phyloP scores from a whole-genome alignment of 2,888 invertebrate species.

The Tiphia femorata region DNA sequence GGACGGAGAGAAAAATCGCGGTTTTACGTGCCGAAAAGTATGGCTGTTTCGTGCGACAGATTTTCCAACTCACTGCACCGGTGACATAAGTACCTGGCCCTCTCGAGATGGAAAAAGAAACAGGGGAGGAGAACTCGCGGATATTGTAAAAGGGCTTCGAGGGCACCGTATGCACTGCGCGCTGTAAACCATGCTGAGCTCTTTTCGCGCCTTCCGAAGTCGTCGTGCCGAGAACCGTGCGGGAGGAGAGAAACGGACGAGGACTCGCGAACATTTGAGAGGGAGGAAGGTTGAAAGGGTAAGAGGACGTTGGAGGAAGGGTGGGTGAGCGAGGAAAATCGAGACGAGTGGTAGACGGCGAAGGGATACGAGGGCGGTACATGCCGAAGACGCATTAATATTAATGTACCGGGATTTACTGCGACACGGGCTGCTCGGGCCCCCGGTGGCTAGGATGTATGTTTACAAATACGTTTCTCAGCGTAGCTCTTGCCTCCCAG shows the following conservation, averaged over 20 bases:
- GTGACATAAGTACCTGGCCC: background rate
- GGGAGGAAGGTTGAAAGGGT: background rate
- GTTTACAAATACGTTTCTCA: slow-evolving; percentile 55
- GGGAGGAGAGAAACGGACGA: background rate
- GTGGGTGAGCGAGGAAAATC: slow-evolving; percentile 6
- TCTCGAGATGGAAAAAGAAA: background rate
- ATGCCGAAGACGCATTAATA: slow-evolving; percentile 64
- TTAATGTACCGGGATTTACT: slow-evolving; percentile 63
- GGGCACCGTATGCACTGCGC: slow-evolving; percentile 9
- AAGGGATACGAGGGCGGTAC: slow-evolving; percentile 34
- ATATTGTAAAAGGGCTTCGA: background rate
- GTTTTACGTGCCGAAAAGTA: slow-evolving; percentile 31
- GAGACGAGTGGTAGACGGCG: slow-evolving; percentile 13
- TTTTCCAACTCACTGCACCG: background rate
- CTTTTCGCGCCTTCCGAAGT: slow-evolving; percentile 35
- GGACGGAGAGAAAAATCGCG: slow-evolving; percentile 20
- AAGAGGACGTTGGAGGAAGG: background rate
- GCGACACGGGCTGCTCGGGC: slow-evolving; percentile 49
- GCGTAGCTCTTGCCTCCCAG: slow-evolving; percentile 21
- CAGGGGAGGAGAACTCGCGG: background rate
- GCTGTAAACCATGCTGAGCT: slow-evolving; percentile 48
- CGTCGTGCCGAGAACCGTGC: background rate
- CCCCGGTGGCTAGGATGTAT: slow-evolving; percentile 43
- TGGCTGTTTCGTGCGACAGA: slow-evolving; percentile 22
- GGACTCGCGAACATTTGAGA: background rate